These are phyloP conservation scores for Euplagia quadripunctaria DNA, from an alignment of 2,888 invertebrate species.

Conservation along the genomic window DNA sequence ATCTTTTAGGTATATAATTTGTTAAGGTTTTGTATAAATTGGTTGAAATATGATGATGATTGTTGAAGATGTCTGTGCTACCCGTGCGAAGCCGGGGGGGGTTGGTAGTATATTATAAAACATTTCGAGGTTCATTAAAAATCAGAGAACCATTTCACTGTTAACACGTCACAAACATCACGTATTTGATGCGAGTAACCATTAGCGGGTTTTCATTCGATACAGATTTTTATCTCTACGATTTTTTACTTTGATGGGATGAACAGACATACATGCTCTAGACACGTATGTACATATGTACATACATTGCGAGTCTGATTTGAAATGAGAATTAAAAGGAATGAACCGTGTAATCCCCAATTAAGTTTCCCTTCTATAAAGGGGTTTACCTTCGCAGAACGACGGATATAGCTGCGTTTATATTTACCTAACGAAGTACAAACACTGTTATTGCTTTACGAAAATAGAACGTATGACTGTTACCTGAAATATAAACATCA, in stretches of 20 bases:
- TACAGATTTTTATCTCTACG: background rate
- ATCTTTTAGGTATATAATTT: too few species aligned
- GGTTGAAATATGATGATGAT: too few species aligned
- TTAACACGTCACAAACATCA: background rate
- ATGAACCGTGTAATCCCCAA: conserved; percentile 36
- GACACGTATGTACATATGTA: background rate
- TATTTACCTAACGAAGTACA: conserved; percentile 9
- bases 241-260: background rate
- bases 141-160: too few species aligned
- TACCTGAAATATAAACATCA: background rate
- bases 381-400: conserved; percentile 27
- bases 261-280: background rate
- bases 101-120: too few species aligned
- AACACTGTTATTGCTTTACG: background rate
- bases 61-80: too few species aligned
- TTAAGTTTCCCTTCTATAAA: conserved; percentile 38
- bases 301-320: conserved; percentile 7
- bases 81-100: too few species aligned
- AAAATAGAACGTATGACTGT: background rate
- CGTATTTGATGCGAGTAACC: background rate
- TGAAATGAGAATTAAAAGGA: conserved; percentile 23
- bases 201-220: background rate
- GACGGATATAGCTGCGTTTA: conserved; percentile 23
- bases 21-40: too few species aligned
- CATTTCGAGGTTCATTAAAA: too few species aligned